Evolutionary conservation across 2,113 vertebrate genomes (phyloP).

Genomic region (Neodon shergylaensis): DNA sequence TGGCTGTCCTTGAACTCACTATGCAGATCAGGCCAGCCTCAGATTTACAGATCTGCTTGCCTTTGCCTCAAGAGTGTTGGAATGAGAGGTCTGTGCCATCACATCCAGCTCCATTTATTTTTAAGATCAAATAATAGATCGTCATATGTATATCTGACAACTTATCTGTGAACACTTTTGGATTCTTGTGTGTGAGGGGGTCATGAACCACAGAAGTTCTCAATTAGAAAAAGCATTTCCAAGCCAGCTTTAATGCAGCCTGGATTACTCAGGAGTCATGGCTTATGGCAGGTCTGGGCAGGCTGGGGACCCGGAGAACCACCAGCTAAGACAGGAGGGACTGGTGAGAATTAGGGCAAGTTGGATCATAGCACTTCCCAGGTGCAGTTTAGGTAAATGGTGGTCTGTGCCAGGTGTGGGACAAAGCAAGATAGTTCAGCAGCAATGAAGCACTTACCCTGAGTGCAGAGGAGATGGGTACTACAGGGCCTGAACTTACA

Average conservation of each 20-base stretch:
- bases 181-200: neutral
- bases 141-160: neutral
- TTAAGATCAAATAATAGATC: neutral
- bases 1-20: neutral
- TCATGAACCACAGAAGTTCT: constrained; percentile 19
- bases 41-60: neutral
- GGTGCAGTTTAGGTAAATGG: neutral
- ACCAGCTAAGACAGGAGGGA: neutral
- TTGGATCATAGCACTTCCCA: neutral
- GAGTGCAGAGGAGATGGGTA: neutral
- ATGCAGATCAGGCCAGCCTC: neutral
- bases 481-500: neutral
- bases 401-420: neutral
- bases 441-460: neutral
- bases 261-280: neutral
- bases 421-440: neutral
- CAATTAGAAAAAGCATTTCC: constrained; percentile 42
- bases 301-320: neutral
- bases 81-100: neutral
- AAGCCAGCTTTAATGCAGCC: constrained; percentile 2
- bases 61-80: neutral
- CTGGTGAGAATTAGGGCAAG: neutral
- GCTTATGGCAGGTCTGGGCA: constrained; percentile 57
- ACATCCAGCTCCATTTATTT: neutral
- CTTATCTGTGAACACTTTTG: neutral